Evolutionary conservation across 2,888 invertebrate genomes (phyloP).

Genomic region (Liopterus haemorrhoidalis): DNA sequence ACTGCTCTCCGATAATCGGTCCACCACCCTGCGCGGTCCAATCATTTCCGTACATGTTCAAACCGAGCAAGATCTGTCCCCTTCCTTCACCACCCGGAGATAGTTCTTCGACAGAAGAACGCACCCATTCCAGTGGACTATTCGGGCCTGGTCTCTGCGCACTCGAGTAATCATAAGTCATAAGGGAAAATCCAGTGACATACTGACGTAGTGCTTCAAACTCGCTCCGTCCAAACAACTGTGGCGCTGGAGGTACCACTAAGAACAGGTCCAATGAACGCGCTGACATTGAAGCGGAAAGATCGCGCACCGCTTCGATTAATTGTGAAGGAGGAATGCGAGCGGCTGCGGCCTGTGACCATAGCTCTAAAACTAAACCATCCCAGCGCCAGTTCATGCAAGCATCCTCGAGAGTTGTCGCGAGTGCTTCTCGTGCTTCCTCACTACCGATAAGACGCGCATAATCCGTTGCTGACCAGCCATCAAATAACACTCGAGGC

Average conservation of each 20-base stretch:
- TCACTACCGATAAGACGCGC: constrained; percentile 63
- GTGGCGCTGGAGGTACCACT: constrained; percentile 73
- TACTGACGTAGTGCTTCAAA: constrained; percentile 71
- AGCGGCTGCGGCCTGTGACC: too few relatives aligned
- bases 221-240: constrained; percentile 65
- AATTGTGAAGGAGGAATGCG: too few relatives aligned
- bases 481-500: constrained; percentile 84
- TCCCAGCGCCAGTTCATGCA: constrained; percentile 75
- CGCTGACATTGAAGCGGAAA: constrained; percentile 51
- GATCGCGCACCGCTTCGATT: too few relatives aligned
- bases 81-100: constrained; percentile 60
- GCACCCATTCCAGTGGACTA: constrained; percentile 80
- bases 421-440: constrained; percentile 61
- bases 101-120: constrained; percentile 67
- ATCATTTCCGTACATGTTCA: constrained; percentile 92
- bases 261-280: constrained; percentile 60
- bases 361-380: constrained; percentile 86
- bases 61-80: constrained; percentile 75
- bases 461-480: constrained; percentile 73
- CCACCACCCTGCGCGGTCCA: constrained; percentile 77
- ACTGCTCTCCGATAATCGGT: constrained; percentile 73
- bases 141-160: constrained; percentile 82
- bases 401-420: constrained; percentile 60
- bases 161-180: constrained; percentile 93
- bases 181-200: constrained; percentile 84